Evolutionary conservation across 2,113 vertebrate genomes (phyloP).

Genomic region (Tychaedon coryphoeus): DNA sequence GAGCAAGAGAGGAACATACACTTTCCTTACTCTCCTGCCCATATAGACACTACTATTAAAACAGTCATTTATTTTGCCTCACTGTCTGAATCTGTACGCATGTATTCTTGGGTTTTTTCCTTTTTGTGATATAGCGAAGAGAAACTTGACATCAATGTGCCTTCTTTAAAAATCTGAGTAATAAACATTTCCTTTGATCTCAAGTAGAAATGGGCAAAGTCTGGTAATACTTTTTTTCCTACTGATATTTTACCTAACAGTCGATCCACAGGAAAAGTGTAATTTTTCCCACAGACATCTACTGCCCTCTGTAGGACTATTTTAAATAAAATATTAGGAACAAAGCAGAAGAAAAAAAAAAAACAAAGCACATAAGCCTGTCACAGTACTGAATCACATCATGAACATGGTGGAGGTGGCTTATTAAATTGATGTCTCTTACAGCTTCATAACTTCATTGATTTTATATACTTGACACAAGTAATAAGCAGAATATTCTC

Average conservation of each 20-base stretch:
- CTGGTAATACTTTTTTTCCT: neutral
- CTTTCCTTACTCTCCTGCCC: neutral
- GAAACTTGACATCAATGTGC: neutral
- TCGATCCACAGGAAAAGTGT: neutral
- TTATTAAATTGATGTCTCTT: neutral
- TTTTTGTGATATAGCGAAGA: neutral
- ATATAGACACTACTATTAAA: neutral
- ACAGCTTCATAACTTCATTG: neutral
- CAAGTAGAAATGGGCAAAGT: neutral
- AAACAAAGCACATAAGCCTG: neutral
- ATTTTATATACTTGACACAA: neutral
- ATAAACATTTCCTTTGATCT: neutral
- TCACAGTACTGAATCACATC: neutral
- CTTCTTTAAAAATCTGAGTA: neutral
- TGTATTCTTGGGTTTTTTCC: neutral
- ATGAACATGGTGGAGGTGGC: neutral
- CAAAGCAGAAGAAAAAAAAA: neutral
- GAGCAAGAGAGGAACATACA: neutral
- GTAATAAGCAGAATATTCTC: neutral
- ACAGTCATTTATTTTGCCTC: neutral
- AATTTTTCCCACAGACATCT: constrained; percentile 2
- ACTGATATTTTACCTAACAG: neutral
- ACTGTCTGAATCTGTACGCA: neutral
- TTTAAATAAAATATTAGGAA: neutral
- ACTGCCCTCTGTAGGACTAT: constrained; percentile 60